Base-by-base conservation (phyloP, 2,113 vertebrate genomes). In the Hydropotes inermis region DNA sequence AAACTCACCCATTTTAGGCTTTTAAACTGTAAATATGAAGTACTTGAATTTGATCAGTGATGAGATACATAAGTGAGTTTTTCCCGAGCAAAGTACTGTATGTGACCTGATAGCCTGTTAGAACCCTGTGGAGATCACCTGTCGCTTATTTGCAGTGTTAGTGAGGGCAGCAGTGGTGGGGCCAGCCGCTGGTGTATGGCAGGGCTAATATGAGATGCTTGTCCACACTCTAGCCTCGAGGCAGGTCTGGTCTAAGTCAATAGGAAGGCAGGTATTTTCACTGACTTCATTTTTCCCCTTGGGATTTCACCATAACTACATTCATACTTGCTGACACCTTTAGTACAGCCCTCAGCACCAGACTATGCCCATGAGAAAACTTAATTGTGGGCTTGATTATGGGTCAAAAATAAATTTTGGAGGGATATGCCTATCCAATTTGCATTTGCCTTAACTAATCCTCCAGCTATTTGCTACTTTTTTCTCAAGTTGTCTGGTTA, bases 11-110 rank as follows among this genome's bases (percentile, higher is more conserved):
- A 97, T 98, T 98, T 99, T 97, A 92, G 96, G 97, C 96, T 98
- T 99, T 98, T 98, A 98, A 98, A 96, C 98, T 97, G 98, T 98
- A 99, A 99, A 98, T 99, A 99, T 96, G 57, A 98, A 99, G 98
- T 98, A 98, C 98, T 99, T 98, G 98, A 99, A 96, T 98, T 98
- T 98, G 98, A 98, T 98, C 99, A 98, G 81, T 94, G 98, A 98
- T 97, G 98, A 98, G 86, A 98, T 97, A 96, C 98, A 82, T 98
- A 99, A 98, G 98, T 98, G 97, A 98, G 90, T 99, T 99, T 98
- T 99, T 98, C 97, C 95, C 4, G 91, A 98, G 98, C 95, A 97
- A 97, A 98, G 94, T 96, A 90, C 60, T 82, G 92, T 87, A 47
- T 98, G 89, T 7, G 52, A 67, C 96, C 98, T 83, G 33, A 83